Percentiles rank a stretch among this genome's conserved stretches.
phyloP scores from a whole-genome alignment of 2,113 vertebrate species.

The Gymnobelideus leadbeateri region DNA sequence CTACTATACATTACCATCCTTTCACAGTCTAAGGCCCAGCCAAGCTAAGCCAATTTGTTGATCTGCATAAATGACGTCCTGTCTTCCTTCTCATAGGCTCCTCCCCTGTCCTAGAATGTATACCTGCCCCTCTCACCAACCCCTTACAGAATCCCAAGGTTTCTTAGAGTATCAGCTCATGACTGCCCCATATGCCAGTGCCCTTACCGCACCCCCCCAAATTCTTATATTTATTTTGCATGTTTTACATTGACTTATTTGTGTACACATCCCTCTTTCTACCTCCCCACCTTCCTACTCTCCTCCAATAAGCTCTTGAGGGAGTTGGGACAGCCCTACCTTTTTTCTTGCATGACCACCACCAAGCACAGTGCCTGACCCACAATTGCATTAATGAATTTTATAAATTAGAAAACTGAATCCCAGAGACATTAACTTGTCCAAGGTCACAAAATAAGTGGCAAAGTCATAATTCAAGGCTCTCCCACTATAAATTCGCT shows the following conservation, averaged over 20 bases:
- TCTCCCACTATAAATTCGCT: not conserved
- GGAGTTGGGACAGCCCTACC: not conserved
- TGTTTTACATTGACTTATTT: not conserved
- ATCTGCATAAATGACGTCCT: not conserved
- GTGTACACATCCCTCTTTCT: not conserved
- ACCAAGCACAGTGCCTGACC: not conserved
- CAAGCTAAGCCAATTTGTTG: not conserved
- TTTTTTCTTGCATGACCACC: not conserved
- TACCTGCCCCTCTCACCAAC: not conserved
- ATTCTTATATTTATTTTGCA: not conserved
- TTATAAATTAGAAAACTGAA: not conserved
- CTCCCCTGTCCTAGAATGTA: no score
- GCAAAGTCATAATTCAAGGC: not conserved
- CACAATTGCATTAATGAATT: not conserved
- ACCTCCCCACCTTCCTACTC: no score
- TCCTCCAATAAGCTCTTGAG: not conserved
- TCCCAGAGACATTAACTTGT: not conserved
- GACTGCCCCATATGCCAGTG: no score
- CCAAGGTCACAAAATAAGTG: not conserved
- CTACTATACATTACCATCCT: not conserved
- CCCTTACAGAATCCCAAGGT: not conserved
- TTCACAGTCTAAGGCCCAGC: not conserved
- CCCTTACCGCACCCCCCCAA: no score
- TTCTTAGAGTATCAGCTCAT: no score
- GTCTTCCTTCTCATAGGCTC: not conserved